Conservation (phyloP, 2,797 vertebrate species). For the Capromys pilorides region DNA sequence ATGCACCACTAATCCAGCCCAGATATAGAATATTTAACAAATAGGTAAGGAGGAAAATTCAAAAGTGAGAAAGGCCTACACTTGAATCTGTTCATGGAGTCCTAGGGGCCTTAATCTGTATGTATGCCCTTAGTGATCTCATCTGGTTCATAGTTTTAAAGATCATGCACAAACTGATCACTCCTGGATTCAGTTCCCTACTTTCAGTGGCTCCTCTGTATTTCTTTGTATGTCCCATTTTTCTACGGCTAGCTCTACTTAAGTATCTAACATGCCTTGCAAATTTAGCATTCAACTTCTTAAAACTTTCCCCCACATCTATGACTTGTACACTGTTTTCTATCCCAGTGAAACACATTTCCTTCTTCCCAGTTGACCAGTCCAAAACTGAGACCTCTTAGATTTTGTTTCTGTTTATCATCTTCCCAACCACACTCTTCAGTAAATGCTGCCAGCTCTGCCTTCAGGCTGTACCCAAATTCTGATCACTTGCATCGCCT, state of each 20-base stretch:
- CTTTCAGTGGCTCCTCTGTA: not conserved
- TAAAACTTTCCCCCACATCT: not conserved
- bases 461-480: not conserved
- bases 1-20: not conserved
- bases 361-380: not conserved
- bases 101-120: not conserved
- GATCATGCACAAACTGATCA: not conserved
- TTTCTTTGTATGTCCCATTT: not conserved
- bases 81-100: not conserved
- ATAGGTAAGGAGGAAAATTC: slow-evolving; percentile 11
- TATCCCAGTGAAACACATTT: not conserved
- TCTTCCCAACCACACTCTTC: not conserved
- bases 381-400: not conserved
- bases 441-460: not conserved
- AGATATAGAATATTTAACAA: not conserved
- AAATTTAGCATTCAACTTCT: not conserved
- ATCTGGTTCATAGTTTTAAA: not conserved
- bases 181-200: not conserved
- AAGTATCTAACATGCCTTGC: not conserved
- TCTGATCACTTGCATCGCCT: not conserved
- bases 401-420: not conserved
- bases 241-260: not conserved
- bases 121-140: not conserved
- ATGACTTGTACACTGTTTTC: not conserved
- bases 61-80: not conserved